These are phyloP conservation scores for Diaphora mendica DNA, from an alignment of 2,888 invertebrate species.

Conservation along the genomic window DNA sequence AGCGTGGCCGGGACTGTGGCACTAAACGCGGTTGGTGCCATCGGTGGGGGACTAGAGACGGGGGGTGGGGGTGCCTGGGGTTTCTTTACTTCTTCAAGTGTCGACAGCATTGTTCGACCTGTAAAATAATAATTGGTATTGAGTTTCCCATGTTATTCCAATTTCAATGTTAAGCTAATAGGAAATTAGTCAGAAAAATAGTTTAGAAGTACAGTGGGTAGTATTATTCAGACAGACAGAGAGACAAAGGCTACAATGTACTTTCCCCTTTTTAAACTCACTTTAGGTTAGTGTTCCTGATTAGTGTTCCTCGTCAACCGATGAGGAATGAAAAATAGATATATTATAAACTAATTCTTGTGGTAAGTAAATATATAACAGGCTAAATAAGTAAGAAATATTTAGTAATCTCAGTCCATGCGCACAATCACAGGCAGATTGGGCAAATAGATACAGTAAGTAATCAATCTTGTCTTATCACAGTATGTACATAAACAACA, in stretches of 20 bases:
- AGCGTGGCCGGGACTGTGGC: slow-evolving; percentile 2
- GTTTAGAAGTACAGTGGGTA: not conserved
- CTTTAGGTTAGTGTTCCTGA: not conserved
- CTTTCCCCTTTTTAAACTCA: not conserved
- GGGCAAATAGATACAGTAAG: not conserved
- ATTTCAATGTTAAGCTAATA: not conserved
- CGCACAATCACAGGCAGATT: not conserved
- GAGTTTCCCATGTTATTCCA: not conserved
- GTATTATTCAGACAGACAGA: not conserved
- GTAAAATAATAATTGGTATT: slow-evolving; percentile 18
- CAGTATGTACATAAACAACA: not conserved
- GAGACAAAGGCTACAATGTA: not conserved
- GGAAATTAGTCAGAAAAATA: too few relatives aligned
- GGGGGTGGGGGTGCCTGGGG: slow-evolving; percentile 66
- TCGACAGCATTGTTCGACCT: slow-evolving; percentile 78
- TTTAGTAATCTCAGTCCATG: not conserved
- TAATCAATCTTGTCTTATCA: not conserved
- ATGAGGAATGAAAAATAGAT: not conserved
- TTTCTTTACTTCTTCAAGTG: slow-evolving; percentile 80
- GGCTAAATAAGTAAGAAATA: not conserved
- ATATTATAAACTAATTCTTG: not conserved
- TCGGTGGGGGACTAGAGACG: not conserved
- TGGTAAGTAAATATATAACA: not conserved
- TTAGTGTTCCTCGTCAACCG: not conserved
- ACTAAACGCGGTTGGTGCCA: not conserved